phyloP scores from a whole-genome alignment of 2,113 vertebrate genomes.

The Aldabrachelys gigantea region DNA sequence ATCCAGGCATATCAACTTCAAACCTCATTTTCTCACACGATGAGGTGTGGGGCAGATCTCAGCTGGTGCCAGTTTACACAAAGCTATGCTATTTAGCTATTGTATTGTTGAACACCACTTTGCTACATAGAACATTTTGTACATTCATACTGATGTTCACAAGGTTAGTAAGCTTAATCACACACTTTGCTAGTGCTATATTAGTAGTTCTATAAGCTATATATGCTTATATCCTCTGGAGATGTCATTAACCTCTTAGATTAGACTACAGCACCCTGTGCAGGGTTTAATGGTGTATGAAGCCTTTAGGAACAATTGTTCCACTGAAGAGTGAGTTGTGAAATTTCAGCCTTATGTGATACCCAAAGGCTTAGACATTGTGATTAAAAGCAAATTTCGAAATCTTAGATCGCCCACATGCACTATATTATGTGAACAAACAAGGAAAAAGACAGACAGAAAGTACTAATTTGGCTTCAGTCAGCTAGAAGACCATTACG shows the following conservation, averaged over 20 bases:
- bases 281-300: constrained; percentile 38
- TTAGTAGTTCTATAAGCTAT: neutral
- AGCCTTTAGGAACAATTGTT: constrained; percentile 65
- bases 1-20: fast-evolving
- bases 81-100: neutral
- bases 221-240: constrained; percentile 45
- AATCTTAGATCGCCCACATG: constrained; percentile 6
- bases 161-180: constrained; percentile 46
- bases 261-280: neutral
- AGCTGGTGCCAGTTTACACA: fast-evolving
- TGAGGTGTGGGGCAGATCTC: neutral
- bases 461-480: constrained; percentile 42
- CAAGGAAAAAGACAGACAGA: neutral
- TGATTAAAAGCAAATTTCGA: constrained; percentile 49
- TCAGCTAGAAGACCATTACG: constrained; percentile 23
- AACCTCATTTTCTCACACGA: neutral
- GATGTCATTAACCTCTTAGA: constrained; percentile 11
- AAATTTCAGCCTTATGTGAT: constrained; percentile 53
- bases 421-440: constrained; percentile 52
- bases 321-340: constrained; percentile 66
- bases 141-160: constrained; percentile 1
- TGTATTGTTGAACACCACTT: neutral
- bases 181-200: neutral
- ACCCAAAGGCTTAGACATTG: constrained; percentile 59
- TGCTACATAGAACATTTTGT: neutral